Percentiles rank a stretch among this genome's conserved stretches.
These are phyloP conservation scores for Lasaia peninsularis DNA, from an alignment of 1,140 invertebrate species.

Conservation along the genomic window DNA sequence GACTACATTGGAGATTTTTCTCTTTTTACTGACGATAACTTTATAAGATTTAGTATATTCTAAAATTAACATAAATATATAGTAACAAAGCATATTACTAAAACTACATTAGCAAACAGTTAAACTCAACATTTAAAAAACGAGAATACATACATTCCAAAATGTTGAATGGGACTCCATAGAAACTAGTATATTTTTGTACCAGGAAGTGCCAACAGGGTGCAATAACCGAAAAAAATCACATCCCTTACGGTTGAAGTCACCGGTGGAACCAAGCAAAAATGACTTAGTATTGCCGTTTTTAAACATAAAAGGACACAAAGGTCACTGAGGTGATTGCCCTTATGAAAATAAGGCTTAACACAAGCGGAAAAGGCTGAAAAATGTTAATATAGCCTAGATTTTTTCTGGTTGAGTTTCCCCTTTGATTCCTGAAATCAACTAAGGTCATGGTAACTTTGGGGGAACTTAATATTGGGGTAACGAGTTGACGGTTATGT, in stretches of 20 bases:
- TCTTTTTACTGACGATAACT: too few relatives aligned
- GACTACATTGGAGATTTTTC: too few relatives aligned
- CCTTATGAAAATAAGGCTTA: not conserved
- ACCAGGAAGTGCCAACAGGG: not conserved
- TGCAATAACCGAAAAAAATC: slow-evolving; percentile 2
- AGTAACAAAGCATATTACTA: too few relatives aligned
- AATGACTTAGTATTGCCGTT: not conserved
- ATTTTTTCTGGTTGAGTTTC: slow-evolving; percentile 10
- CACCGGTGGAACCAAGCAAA: slow-evolving; percentile 7
- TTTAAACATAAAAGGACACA: slow-evolving; percentile 9
- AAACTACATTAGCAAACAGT: too few relatives aligned
- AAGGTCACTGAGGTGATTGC: slow-evolving; percentile 5
- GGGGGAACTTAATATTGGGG: not conserved
- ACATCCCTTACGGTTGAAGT: slow-evolving; percentile 6
- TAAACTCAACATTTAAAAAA: too few relatives aligned
- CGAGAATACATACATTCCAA: not conserved
- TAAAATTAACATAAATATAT: too few relatives aligned
- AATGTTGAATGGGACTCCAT: not conserved
- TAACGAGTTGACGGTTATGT: not conserved
- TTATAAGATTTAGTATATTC: too few relatives aligned
- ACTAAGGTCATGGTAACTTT: not conserved
- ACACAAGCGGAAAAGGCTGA: not conserved
- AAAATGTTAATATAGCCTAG: slow-evolving; percentile 1
- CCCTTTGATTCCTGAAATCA: slow-evolving; percentile 8
- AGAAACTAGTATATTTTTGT: not conserved